These are phyloP conservation scores for Candidula unifasciata DNA, from an alignment of 2,888 invertebrate species.

Conservation along the genomic window DNA sequence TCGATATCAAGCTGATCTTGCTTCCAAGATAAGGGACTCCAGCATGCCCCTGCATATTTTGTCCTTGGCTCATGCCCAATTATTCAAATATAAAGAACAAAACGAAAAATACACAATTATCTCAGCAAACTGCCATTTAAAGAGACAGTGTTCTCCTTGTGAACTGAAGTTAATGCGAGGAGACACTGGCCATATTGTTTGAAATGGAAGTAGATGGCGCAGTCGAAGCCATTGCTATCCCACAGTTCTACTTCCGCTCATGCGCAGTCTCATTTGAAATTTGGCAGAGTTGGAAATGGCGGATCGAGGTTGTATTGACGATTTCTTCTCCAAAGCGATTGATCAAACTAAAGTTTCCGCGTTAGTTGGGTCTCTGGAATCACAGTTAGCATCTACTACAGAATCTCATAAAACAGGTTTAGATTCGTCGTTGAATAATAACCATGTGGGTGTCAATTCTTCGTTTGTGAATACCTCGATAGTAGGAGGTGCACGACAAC, in stretches of 20 bases:
- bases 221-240: constrained; percentile 50
- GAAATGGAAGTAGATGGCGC: constrained; percentile 63
- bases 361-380: constrained; percentile 91
- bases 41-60: constrained; percentile 9
- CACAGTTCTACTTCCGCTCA: constrained; percentile 73
- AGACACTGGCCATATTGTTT: no score
- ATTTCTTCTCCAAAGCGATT: constrained; percentile 92
- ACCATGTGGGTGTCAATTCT: constrained; percentile 77
- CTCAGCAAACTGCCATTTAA: no score
- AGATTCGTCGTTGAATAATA: constrained; percentile 82
- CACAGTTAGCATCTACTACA: constrained; percentile 87
- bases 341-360: constrained; percentile 92
- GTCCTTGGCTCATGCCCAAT: constrained; percentile 72
- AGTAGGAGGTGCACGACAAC: not conserved
- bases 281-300: constrained; percentile 86
- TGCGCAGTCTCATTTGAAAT: constrained; percentile 84
- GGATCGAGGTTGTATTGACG: constrained; percentile 93
- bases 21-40: constrained; percentile 93
- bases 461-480: constrained; percentile 42
- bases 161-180: no score
- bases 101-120: no score
- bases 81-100: not conserved
- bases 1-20: constrained; percentile 99
- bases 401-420: constrained; percentile 81
- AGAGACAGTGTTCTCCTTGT: no score